Evolutionary conservation across 2,113 vertebrate genomes (phyloP).

Genomic region (Camelus dromedarius): DNA sequence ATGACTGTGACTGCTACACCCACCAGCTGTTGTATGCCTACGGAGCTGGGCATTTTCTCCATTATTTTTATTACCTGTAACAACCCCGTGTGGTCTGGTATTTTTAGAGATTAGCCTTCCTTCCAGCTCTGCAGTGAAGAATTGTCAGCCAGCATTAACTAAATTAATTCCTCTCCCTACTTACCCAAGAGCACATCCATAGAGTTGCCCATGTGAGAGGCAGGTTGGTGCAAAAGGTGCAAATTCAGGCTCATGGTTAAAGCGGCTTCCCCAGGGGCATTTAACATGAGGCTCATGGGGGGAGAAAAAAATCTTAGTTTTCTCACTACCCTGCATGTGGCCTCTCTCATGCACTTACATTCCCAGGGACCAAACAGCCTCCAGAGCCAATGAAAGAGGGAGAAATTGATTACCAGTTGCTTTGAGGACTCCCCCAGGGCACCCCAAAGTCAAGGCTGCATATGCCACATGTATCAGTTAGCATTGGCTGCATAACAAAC

Average conservation of each 20-base stretch:
- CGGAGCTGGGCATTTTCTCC: neutral
- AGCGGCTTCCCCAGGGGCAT: neutral
- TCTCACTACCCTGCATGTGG: neutral
- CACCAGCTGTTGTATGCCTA: accelerated
- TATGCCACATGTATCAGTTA: neutral
- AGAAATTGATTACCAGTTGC: neutral
- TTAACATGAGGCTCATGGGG: neutral
- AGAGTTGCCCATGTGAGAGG: neutral
- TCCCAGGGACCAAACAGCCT: neutral
- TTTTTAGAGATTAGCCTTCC: neutral
- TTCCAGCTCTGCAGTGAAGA: neutral
- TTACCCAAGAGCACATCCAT: neutral
- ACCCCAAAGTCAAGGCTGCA: neutral
- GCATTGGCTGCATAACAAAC: neutral
- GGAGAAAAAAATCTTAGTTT: neutral
- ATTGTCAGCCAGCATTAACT: neutral
- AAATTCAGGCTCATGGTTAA: neutral
- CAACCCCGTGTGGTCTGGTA: neutral
- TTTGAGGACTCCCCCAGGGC: neutral
- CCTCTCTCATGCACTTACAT: neutral
- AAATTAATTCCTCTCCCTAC: neutral
- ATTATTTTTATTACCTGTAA: neutral
- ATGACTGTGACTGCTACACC: accelerated
- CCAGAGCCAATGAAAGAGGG: neutral
- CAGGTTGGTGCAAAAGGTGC: neutral